A percentile compares a stretch with the other conserved stretches of the same genome.
These are phyloP conservation scores for Columbina picui DNA, from an alignment of 2,113 vertebrate genomes.

Conservation along the genomic window DNA sequence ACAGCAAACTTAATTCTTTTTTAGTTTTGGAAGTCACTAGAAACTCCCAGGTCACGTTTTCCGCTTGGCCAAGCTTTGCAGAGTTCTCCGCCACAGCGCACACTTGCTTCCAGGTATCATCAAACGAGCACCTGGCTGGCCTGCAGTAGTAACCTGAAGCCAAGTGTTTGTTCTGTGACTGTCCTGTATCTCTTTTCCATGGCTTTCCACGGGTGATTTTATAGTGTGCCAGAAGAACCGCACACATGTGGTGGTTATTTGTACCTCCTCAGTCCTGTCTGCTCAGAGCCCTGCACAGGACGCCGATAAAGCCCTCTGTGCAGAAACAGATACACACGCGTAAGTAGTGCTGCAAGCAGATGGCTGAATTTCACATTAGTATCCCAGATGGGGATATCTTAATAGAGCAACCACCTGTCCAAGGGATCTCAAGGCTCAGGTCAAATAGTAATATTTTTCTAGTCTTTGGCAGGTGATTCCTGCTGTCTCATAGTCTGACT, in stretches of 20 bases:
- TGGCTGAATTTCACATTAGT: slow-evolving; percentile 40
- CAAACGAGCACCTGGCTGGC: not conserved
- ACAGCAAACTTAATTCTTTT: not conserved
- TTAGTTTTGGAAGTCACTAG: not conserved
- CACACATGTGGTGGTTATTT: not conserved
- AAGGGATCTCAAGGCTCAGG: slow-evolving; percentile 45
- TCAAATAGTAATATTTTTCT: slow-evolving; percentile 45
- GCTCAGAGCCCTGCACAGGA: not conserved
- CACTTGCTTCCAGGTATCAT: not conserved
- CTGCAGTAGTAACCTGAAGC: not conserved
- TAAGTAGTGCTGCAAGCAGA: slow-evolving; percentile 47
- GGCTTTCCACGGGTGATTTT: not conserved
- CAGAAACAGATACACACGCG: not conserved
- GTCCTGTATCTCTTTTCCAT: not conserved
- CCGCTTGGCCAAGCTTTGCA: not conserved
- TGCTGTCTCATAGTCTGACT: not conserved
- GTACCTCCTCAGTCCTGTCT: not conserved
- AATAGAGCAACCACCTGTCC: slow-evolving; percentile 62
- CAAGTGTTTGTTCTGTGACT: not conserved
- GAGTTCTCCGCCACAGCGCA: not conserved
- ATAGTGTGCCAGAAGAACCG: not conserved
- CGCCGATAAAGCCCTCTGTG: not conserved
- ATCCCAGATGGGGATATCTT: slow-evolving; percentile 52
- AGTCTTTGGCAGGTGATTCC: slow-evolving; percentile 12
- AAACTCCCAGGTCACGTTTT: not conserved